Evolutionary conservation across 2,113 vertebrate genomes (phyloP).

Genomic region (Spea multiplicata): DNA sequence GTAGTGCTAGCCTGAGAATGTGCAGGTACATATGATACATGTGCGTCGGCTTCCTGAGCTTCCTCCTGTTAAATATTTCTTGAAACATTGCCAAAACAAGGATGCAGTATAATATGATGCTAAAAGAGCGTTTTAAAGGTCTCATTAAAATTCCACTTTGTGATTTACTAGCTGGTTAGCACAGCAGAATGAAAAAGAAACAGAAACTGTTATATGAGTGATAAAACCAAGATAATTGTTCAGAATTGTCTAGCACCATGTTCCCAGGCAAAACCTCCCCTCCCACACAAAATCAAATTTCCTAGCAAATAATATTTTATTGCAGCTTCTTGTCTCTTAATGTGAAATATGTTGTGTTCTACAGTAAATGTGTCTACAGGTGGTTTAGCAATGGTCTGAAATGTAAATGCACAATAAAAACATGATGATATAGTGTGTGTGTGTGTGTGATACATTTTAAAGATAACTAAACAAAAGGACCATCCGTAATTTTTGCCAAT

Average conservation of each 20-base stretch:
- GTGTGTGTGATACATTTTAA: too few relatives aligned
- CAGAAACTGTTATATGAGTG: slow-evolving; percentile 27
- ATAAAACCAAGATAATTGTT: slow-evolving; percentile 42
- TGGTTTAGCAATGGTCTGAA: not conserved
- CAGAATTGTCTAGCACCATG: slow-evolving; percentile 20
- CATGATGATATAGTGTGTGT: too few relatives aligned
- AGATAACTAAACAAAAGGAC: too few relatives aligned
- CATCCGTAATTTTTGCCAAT: too few relatives aligned
- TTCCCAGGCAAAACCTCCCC: slow-evolving; percentile 29
- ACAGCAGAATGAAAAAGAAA: slow-evolving; percentile 16
- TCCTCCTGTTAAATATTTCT: not conserved
- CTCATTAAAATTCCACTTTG: slow-evolving; percentile 23
- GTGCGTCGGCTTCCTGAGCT: not conserved
- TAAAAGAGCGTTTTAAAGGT: slow-evolving; percentile 15
- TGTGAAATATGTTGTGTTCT: not conserved
- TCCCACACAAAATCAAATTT: slow-evolving; percentile 21
- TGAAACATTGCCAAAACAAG: slow-evolving; percentile 12
- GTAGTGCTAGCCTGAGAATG: too few relatives aligned
- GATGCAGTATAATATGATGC: slow-evolving; percentile 14
- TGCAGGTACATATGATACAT: not conserved
- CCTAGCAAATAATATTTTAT: slow-evolving; percentile 33
- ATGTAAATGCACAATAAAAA: too few relatives aligned
- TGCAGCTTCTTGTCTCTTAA: not conserved
- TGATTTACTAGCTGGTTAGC: slow-evolving; percentile 38
- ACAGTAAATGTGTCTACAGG: not conserved